These are phyloP conservation scores for Cheirogaleus major DNA, from an alignment of 2,797 vertebrate genomes.

Conservation along the genomic window DNA sequence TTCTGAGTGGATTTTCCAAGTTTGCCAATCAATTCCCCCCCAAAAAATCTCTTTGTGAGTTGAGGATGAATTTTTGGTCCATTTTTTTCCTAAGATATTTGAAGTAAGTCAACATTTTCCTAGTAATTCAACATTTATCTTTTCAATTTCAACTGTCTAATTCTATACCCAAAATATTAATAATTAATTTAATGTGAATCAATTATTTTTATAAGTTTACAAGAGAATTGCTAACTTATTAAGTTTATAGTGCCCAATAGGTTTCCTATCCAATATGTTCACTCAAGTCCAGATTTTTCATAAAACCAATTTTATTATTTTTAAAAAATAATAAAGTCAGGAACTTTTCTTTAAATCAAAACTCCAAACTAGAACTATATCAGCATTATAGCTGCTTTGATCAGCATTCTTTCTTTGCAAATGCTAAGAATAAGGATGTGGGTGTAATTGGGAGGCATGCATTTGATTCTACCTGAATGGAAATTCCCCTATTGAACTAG, in stretches of 20 bases:
- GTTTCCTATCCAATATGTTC: neutral
- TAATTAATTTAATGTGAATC: neutral
- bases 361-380: neutral
- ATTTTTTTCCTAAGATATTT: neutral
- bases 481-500: neutral
- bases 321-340: neutral
- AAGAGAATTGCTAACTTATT: neutral
- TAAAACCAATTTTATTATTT: neutral
- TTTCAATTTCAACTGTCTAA: slow-evolving; percentile 3
- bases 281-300: neutral
- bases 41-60: neutral
- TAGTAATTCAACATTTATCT: neutral
- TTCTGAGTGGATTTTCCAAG: neutral
- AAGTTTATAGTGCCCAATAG: neutral
- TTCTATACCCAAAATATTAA: neutral
- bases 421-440: neutral
- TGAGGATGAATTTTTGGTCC: slow-evolving; percentile 2
- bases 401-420: neutral
- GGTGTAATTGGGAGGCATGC: neutral
- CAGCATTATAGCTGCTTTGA: neutral
- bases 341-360: slow-evolving; percentile 40
- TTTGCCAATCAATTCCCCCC: neutral
- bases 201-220: slow-evolving; percentile 27
- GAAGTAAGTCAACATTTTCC: neutral
- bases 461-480: neutral